Conservation (phyloP, 2,888 invertebrate genomes). For the Sepiola atlantica region DNA sequence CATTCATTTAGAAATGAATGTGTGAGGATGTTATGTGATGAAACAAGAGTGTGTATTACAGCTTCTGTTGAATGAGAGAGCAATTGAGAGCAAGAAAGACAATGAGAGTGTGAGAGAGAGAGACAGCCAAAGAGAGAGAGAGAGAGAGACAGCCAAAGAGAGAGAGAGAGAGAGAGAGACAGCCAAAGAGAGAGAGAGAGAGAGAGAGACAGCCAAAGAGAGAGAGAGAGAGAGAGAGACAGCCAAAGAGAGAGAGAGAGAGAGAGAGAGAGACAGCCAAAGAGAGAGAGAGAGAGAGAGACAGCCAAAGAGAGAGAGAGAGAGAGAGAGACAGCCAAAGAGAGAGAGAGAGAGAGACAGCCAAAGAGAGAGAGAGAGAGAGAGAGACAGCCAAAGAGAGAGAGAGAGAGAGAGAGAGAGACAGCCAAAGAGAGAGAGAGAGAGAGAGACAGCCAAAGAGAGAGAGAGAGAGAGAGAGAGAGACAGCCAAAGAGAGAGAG, state of each 20-base stretch:
- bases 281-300: too few relatives aligned
- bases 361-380: not conserved
- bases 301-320: not conserved
- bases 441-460: too few relatives aligned
- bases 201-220: not conserved
- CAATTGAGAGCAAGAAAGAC: not conserved
- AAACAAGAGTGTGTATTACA: too few relatives aligned
- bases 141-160: too few relatives aligned
- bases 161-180: not conserved
- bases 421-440: not conserved
- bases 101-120: not conserved
- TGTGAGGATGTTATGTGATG: too few relatives aligned
- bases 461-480: not conserved
- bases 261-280: not conserved
- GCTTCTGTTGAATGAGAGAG: not conserved
- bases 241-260: not conserved
- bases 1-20: too few relatives aligned
- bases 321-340: not conserved
- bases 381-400: not conserved
- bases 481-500: not conserved
- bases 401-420: not conserved
- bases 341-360: too few relatives aligned
- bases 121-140: too few relatives aligned
- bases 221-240: too few relatives aligned
- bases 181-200: not conserved